Evolutionary conservation across 2,797 vertebrate genomes (phyloP).

Genomic region (Novumbra hubbsi): DNA sequence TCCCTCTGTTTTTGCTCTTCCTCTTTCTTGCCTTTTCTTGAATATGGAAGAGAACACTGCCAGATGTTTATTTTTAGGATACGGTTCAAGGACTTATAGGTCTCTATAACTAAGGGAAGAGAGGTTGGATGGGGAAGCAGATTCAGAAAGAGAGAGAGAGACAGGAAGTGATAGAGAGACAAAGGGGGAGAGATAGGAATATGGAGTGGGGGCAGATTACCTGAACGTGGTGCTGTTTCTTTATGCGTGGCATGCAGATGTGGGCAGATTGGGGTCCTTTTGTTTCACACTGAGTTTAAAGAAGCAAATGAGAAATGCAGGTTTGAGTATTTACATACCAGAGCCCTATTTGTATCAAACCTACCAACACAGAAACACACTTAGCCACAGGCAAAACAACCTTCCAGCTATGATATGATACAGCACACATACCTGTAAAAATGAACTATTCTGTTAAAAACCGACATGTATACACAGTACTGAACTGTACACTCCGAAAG

Average conservation of each 20-base stretch:
- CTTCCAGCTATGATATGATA: slow-evolving; percentile 44
- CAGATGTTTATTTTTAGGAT: slow-evolving; percentile 79
- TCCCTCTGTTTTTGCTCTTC: slow-evolving; percentile 8
- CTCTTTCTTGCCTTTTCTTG: slow-evolving; percentile 53
- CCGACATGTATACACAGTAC: slow-evolving; percentile 29
- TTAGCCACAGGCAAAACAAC: slow-evolving; percentile 15
- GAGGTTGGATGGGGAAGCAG: slow-evolving; percentile 40
- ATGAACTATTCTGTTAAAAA: slow-evolving; percentile 55
- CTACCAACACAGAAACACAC: slow-evolving; percentile 3
- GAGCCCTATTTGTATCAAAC: slow-evolving; percentile 54
- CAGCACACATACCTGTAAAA: slow-evolving; percentile 48
- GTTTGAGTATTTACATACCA: slow-evolving; percentile 67
- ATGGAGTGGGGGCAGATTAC: slow-evolving; percentile 48
- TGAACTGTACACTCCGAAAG: slow-evolving; percentile 56
- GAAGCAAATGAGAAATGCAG: slow-evolving; percentile 59
- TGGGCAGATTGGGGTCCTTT: slow-evolving; percentile 70
- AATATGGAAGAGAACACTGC: slow-evolving; percentile 70
- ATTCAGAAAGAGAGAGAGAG: slow-evolving; percentile 1
- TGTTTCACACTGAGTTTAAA: slow-evolving; percentile 65
- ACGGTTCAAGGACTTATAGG: slow-evolving; percentile 69
- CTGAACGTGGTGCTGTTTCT: slow-evolving; percentile 41
- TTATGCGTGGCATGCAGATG: slow-evolving; percentile 58
- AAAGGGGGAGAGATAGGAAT: slow-evolving; percentile 3
- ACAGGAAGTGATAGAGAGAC: slow-evolving; percentile 6
- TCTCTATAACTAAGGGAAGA: slow-evolving; percentile 61